Evolutionary conservation across 2,888 invertebrate species (phyloP), one percentile per base, ranked within the genome.

Genomic region (Kuschelorhynchus macadamiae): DNA sequence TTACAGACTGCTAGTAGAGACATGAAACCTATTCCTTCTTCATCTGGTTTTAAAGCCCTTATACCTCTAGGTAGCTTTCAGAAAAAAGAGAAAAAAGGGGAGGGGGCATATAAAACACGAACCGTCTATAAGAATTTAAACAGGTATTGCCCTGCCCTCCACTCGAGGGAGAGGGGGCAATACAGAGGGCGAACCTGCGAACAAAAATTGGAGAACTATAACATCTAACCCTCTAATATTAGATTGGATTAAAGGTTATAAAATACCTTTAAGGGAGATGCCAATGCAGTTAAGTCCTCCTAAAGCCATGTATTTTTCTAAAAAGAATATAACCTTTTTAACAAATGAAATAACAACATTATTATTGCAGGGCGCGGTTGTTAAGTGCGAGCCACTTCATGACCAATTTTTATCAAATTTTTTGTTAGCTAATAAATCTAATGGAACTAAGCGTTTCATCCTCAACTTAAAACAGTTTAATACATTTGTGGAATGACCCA

Each of bases 401-500:
- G 12, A 30, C 25, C 17, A 12, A 52, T 32, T 52, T 52, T 11
- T 52, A 1, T 52, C 52, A 32, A n/a, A 12, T 17, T 8, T 44
- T 46, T 60, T 49, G 1, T 32, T 60, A 14, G 49, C 33, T 17
- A 17, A 44, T 49, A 61, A 61, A 20, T 12, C 11, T 61, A 25
- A 25, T 25, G 25, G 25, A 25, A 25, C 3, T 5, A 25, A 25
- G 4, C 25, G 55, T 12, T 55, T 55, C 41, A 41, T 55, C 7
- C 41, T 55, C 18, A 55, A 55, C 14, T 17, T 55, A 39, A 55
- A 55, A 55, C 5, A 41, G 9, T 49, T 21, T 49, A 49, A 49
- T 20, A n/a, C 21, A 21, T 49, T 21, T 25, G 49, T 49, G 25
- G 30, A 49, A 8, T 12, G 25, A 9, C 49, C 49, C 49, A 49